Conservation (phyloP, 2,888 invertebrate species). For the Podotricha telesiphe region DNA sequence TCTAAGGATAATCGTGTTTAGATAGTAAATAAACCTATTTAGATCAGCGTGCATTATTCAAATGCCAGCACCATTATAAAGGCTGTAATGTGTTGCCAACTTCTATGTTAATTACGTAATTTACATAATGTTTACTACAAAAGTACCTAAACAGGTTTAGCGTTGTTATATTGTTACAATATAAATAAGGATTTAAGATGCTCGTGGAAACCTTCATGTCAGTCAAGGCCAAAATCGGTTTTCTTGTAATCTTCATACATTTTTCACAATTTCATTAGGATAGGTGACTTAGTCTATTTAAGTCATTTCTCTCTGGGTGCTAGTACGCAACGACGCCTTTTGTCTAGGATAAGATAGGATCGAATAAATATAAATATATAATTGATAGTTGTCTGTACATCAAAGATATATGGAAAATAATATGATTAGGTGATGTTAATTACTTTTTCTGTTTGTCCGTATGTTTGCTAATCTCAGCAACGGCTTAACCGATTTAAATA, state of each 20-base stretch:
- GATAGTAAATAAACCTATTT: slow-evolving; percentile 21
- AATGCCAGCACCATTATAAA: slow-evolving; percentile 20
- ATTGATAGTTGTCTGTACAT: no score
- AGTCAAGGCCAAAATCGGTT: background rate
- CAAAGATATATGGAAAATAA: no score
- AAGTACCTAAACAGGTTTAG: background rate
- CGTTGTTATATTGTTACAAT: background rate
- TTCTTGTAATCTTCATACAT: background rate
- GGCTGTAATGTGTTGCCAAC: slow-evolving; percentile 8
- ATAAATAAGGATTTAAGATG: background rate
- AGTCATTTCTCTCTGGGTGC: background rate
- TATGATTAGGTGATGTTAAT: no score
- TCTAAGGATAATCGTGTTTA: slow-evolving; percentile 17
- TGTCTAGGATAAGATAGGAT: no score
- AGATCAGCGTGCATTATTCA: slow-evolving; percentile 21
- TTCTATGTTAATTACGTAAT: slow-evolving; percentile 21
- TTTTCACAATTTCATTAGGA: no score
- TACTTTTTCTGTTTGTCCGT: no score
- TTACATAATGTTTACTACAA: slow-evolving; percentile 26
- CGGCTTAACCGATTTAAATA: no score
- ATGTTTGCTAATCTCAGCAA: no score
- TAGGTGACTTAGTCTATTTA: no score
- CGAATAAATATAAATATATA: no score
- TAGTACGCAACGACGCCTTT: no score
- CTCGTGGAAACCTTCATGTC: background rate